phyloP scores from a whole-genome alignment of 2,888 invertebrate species.

The Drosophila lutescens region DNA sequence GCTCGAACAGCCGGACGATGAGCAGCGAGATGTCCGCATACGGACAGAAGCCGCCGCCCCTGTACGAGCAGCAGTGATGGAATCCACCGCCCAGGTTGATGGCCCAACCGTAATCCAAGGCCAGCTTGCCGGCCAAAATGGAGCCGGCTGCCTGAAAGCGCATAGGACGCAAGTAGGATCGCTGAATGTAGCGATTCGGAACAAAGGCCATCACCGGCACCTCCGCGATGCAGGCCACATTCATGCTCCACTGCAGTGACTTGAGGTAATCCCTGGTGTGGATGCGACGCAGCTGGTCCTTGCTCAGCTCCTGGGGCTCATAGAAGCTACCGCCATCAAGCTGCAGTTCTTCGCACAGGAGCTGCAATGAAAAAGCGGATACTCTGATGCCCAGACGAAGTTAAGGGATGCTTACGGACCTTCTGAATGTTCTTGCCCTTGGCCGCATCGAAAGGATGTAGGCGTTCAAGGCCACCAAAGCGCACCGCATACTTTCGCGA shows the following conservation, averaged over 20 bases:
- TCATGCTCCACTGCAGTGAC: constrained; percentile 90
- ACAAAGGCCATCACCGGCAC: constrained; percentile 89
- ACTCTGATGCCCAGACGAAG: not conserved
- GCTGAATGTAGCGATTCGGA: constrained; percentile 91
- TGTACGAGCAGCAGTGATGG: constrained; percentile 92
- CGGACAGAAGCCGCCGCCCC: constrained; percentile 94
- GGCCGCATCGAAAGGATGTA: constrained; percentile 94
- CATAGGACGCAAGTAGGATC: constrained; percentile 91
- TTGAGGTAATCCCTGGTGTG: constrained; percentile 91
- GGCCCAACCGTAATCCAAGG: constrained; percentile 93
- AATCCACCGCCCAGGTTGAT: constrained; percentile 96
- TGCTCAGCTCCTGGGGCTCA: constrained; percentile 89
- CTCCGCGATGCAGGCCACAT: constrained; percentile 92
- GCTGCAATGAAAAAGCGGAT: constrained; percentile 82
- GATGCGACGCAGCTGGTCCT: constrained; percentile 89
- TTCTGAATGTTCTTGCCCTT: constrained; percentile 93
- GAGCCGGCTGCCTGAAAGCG: constrained; percentile 92
- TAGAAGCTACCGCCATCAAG: constrained; percentile 87
- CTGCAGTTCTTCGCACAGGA: constrained; percentile 86
- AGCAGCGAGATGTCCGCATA: constrained; percentile 95
- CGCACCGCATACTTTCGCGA: constrained; percentile 91
- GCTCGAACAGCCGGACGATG: constrained; percentile 88
- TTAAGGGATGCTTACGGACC: constrained; percentile 82
- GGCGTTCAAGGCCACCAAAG: constrained; percentile 91
- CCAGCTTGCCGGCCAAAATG: constrained; percentile 92